Evolutionary conservation across 2,113 vertebrate species (phyloP), one percentile per base, ranked within the genome.

Genomic region (Hydropotes inermis): DNA sequence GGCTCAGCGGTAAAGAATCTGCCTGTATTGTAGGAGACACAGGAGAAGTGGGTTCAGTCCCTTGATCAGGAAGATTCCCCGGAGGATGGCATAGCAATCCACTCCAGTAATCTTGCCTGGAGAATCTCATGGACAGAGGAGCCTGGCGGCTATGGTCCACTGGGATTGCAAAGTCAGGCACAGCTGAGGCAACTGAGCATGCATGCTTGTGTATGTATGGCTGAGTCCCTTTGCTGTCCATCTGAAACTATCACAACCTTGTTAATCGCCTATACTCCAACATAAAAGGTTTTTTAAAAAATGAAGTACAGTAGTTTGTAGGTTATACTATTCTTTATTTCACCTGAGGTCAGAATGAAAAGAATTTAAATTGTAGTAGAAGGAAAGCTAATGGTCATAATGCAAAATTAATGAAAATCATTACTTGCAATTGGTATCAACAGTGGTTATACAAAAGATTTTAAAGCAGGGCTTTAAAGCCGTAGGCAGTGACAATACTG

Each of bases 371-470:
- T 36, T 82, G 50, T 17, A 86, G 45, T 76, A 45, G 61, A 88
- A 94, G 43, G 11, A 95, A 90, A 82, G 87, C 82, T 95, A 94
- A 39, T 89, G 27, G 9, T 52, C 50, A 64, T 70, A 87, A 76
- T 79, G 54, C 82, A 87, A 96, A 94, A 70, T 74, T 57, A 91
- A 57, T 87, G 94, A 89, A 93, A 95, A 9, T 36, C 47, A 78
- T 82, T 85, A 36, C 4, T 43, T 95, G 14, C 50, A 30, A 76
- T n/a, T 96, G 47, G 13, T 60, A 91, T 50, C 45, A 94, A 57
- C n/a, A 64, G 39, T 58, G 36, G 15, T 81, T 57, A 36, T 7
- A 21, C 1, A 82, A 16, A 47, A 78, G 14, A 61, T 30, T 89
- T 94, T 55, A 23, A 93, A 96, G 47, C 4, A 87, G 17, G 47